Conservation (phyloP, 2,797 vertebrate species). For the Epinephelus malabaricus region DNA sequence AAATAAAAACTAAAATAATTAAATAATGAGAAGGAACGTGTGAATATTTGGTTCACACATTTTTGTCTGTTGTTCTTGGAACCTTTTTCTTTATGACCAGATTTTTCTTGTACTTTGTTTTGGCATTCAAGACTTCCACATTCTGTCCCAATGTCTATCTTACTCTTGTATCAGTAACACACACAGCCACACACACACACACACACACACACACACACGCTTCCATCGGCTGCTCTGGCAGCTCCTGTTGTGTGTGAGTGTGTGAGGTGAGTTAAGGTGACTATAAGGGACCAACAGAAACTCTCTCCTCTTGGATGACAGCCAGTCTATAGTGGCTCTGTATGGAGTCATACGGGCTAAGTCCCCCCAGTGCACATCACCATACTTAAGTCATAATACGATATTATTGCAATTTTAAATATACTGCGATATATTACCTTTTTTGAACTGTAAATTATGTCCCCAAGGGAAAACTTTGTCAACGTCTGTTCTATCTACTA, state of each 20-base stretch:
- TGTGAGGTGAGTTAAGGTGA: constrained; percentile 46
- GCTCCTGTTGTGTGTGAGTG: constrained; percentile 23
- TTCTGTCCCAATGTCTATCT: constrained; percentile 3
- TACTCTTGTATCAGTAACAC: background rate
- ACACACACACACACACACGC: constrained; percentile 9
- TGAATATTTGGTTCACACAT: background rate
- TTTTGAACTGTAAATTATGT: too few relatives aligned
- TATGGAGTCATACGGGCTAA: background rate
- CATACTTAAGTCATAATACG: too few relatives aligned
- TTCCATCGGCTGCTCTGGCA: constrained; percentile 29
- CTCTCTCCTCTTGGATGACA: constrained; percentile 5
- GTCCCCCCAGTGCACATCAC: background rate
- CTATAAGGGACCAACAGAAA: background rate
- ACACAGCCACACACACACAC: constrained; percentile 9
- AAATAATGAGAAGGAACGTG: background rate
- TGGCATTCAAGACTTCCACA: background rate
- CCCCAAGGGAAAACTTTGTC: too few relatives aligned
- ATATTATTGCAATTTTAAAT: too few relatives aligned
- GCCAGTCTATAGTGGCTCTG: background rate
- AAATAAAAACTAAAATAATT: background rate
- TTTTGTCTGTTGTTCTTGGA: background rate
- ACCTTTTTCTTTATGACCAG: background rate
- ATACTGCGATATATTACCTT: too few relatives aligned
- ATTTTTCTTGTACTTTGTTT: background rate
- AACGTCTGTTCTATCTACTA: too few relatives aligned